Percentiles rank a stretch among this genome's conserved stretches.
phyloP scores from a whole-genome alignment of 23 tunicate species.

The Ascidia mentula region DNA sequence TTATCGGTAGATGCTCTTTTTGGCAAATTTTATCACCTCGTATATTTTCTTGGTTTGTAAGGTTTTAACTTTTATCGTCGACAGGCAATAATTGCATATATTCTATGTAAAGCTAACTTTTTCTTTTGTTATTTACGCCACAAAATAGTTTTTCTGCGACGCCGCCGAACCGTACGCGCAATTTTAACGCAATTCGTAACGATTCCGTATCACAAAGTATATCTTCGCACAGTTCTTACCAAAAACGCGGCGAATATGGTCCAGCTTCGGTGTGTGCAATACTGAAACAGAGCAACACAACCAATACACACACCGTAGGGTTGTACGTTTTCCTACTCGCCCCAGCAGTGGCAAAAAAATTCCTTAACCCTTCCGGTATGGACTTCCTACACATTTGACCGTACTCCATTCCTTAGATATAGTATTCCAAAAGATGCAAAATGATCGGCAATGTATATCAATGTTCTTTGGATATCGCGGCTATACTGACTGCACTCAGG shows the following conservation, averaged over 20 bases:
- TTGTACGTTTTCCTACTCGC: neutral
- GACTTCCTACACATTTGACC: neutral
- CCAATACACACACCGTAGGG: neutral
- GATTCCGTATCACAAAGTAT: too few relatives aligned
- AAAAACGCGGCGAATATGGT: neutral
- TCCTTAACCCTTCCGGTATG: neutral
- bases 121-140: too few relatives aligned
- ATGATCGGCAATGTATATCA: neutral
- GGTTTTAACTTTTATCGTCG: too few relatives aligned
- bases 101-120: too few relatives aligned
- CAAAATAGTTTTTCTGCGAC: too few relatives aligned
- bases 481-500: neutral
- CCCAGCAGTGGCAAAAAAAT: neutral
- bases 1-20: too few relatives aligned
- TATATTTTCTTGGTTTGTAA: too few relatives aligned
- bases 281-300: neutral
- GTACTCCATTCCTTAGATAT: neutral
- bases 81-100: too few relatives aligned
- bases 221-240: slow-evolving; percentile 13
- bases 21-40: too few relatives aligned
- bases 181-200: too few relatives aligned
- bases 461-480: neutral
- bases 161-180: too few relatives aligned
- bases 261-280: neutral
- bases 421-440: neutral